Evolutionary conservation across 2,797 vertebrate species (phyloP).

Genomic region (Chaenodraco wilsoni): DNA sequence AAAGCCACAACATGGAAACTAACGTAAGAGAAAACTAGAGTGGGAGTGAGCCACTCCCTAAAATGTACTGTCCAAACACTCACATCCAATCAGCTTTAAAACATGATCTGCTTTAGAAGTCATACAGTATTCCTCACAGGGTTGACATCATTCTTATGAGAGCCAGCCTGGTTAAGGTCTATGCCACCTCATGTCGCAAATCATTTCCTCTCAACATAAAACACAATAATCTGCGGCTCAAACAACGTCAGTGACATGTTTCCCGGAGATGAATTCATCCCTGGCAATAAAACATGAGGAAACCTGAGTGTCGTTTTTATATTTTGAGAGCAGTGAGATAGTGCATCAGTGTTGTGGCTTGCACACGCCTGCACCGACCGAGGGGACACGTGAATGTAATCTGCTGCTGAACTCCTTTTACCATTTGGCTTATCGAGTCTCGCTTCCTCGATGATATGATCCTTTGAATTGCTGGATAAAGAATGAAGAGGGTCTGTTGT

Average conservation of each 20-base stretch:
- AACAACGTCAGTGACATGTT: constrained; percentile 27
- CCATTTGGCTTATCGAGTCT: neutral
- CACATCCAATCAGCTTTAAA: constrained; percentile 38
- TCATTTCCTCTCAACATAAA: constrained; percentile 32
- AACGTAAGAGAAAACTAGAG: constrained; percentile 22
- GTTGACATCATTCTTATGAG: constrained; percentile 50
- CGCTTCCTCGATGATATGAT: constrained; percentile 19
- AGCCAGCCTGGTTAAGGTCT: constrained; percentile 37
- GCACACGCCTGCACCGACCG: neutral
- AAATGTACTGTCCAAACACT: constrained; percentile 24
- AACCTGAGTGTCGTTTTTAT: constrained; percentile 37
- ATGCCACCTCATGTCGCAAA: constrained; percentile 36
- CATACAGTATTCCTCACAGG: constrained; percentile 32
- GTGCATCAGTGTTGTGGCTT: constrained; percentile 13
- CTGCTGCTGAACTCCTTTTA: constrained; percentile 21
- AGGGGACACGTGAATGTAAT: constrained; percentile 36
- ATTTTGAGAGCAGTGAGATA: constrained; percentile 26
- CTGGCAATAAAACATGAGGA: constrained; percentile 26
- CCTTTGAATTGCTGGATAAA: neutral
- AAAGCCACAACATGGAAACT: constrained; percentile 43
- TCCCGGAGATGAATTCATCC: constrained; percentile 31
- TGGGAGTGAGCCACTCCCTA: constrained; percentile 35
- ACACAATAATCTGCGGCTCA: constrained; percentile 8
- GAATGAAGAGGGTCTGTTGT: neutral
- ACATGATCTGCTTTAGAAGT: constrained; percentile 45